These are phyloP conservation scores for Amphiura filiformis DNA, from an alignment of 35 echinoderm and acorn worm genomes.

Conservation along the genomic window DNA sequence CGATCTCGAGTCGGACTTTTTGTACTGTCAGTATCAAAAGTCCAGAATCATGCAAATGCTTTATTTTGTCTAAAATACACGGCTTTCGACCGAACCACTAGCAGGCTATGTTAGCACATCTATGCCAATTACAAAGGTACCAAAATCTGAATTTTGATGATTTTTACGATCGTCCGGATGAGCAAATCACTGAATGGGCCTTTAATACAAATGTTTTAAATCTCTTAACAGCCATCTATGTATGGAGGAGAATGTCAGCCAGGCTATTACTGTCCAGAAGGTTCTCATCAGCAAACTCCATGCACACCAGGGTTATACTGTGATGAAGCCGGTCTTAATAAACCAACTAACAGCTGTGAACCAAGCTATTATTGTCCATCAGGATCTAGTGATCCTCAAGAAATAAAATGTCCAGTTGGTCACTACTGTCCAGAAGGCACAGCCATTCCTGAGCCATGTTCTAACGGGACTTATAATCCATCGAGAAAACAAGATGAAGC, in stretches of 20 bases:
- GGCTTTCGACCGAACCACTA: too few species aligned
- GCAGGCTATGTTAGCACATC: too few species aligned
- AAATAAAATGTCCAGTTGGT: conserved; percentile 74
- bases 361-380: conserved; percentile 91
- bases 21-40: too few species aligned
- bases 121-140: too few species aligned
- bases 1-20: too few species aligned
- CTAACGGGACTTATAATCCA: conserved; percentile 93
- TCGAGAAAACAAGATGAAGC: conserved; percentile 70
- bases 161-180: too few species aligned
- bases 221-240: conserved; percentile 48
- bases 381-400: conserved; percentile 62
- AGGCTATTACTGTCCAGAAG: conserved; percentile 74
- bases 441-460: conserved; percentile 59
- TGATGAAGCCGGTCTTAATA: conserved; percentile 60
- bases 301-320: conserved; percentile 76
- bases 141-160: too few species aligned
- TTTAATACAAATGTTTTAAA: background rate
- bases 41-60: too few species aligned
- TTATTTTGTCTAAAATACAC: too few species aligned
- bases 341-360: conserved; percentile 58
- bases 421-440: conserved; percentile 81
- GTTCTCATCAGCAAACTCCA: conserved; percentile 34
- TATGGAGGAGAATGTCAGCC: conserved; percentile 88
- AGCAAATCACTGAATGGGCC: background rate